phyloP scores from a whole-genome alignment of 1,140 invertebrate genomes.

The Diprion similis region DNA sequence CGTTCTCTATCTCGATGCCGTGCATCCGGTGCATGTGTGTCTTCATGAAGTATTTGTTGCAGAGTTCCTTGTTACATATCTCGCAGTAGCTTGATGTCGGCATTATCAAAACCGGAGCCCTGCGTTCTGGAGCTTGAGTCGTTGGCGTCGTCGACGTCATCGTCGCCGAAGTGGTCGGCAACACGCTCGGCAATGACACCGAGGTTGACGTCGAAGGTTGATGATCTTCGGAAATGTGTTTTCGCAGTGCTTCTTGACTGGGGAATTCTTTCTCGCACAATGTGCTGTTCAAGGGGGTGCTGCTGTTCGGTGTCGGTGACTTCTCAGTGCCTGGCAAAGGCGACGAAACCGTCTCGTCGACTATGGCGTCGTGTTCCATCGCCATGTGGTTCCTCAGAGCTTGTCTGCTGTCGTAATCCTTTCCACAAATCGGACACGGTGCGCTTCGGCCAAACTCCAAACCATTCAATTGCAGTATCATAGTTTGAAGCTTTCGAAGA shows the following conservation, averaged over 20 bases:
- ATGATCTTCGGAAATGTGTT: conserved; percentile 67
- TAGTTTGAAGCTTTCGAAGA: conserved; percentile 86
- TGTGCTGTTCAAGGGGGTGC: conserved; percentile 55
- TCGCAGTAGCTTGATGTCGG: conserved; percentile 93
- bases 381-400: conserved; percentile 68
- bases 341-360: conserved; percentile 40
- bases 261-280: conserved; percentile 67
- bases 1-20: conserved; percentile 94
- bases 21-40: conserved; percentile 99
- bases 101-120: conserved; percentile 57
- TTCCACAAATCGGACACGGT: conserved; percentile 67
- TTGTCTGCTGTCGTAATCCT: conserved; percentile 68
- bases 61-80: conserved; percentile 99
- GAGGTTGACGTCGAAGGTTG: conserved; percentile 35
- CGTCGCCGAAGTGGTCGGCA: conserved; percentile 28
- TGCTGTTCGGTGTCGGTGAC: conserved; percentile 30
- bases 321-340: conserved; percentile 22
- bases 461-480: conserved; percentile 89
- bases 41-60: conserved; percentile 99
- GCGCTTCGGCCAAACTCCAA: conserved; percentile 68
- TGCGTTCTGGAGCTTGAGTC: conserved; percentile 29
- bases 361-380: conserved; percentile 63
- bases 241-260: conserved; percentile 63
- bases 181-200: conserved; percentile 27
- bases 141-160: conserved; percentile 25